phyloP scores from a whole-genome alignment of 2,113 vertebrate genomes.

The Chloroceryle aenea region DNA sequence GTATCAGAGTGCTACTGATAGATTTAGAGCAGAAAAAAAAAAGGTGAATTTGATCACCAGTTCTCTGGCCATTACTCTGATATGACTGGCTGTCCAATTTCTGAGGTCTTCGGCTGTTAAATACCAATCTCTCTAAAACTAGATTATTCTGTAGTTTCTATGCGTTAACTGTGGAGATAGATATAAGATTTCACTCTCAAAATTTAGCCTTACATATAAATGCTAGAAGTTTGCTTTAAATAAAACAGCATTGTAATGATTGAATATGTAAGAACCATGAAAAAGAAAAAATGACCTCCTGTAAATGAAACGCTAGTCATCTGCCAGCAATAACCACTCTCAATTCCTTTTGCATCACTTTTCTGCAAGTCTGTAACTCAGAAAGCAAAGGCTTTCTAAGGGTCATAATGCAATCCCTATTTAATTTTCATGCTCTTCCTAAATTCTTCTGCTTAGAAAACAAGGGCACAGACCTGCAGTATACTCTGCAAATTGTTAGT shows the following conservation, averaged over 20 bases:
- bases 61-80: neutral
- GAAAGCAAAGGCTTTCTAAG: neutral
- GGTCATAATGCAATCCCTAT: neutral
- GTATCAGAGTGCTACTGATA: neutral
- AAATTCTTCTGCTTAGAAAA: neutral
- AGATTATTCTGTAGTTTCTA: neutral
- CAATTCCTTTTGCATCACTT: neutral
- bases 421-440: neutral
- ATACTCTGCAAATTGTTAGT: neutral
- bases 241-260: neutral
- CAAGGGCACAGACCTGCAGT: neutral
- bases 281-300: neutral
- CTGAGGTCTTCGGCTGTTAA: neutral
- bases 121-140: neutral
- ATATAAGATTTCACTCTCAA: neutral
- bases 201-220: neutral
- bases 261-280: neutral
- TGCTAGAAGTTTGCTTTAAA: neutral
- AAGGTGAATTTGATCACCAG: neutral
- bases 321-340: neutral
- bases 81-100: neutral
- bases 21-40: neutral
- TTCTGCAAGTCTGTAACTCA: neutral
- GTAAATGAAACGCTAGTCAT: neutral
- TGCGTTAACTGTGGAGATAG: neutral